Evolutionary conservation across 2,113 vertebrate genomes (phyloP).

Genomic region (Cardinalis cardinalis): DNA sequence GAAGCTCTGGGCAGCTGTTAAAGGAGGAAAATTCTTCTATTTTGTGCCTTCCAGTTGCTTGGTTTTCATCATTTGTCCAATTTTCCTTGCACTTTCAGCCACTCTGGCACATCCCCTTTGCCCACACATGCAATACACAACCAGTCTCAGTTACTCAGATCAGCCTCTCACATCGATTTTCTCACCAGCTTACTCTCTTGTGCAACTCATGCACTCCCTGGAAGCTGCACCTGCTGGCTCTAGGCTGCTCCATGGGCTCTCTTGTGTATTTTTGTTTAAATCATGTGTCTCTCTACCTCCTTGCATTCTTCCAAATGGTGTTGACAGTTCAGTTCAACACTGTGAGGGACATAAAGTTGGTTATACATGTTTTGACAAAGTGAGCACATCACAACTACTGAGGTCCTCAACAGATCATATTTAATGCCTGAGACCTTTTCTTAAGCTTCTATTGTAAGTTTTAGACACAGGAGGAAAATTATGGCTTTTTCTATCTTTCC

Average conservation of each 20-base stretch:
- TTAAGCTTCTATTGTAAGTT: neutral
- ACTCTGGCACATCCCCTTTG: neutral
- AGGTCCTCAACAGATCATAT: neutral
- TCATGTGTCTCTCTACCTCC: neutral
- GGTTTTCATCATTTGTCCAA: neutral
- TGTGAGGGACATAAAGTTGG: neutral
- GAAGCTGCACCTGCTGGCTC: neutral
- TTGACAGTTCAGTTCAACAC: neutral
- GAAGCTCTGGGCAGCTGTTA: neutral
- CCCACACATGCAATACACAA: neutral
- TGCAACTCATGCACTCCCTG: neutral
- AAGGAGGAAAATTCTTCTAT: neutral
- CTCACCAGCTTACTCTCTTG: neutral
- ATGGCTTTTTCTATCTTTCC: neutral
- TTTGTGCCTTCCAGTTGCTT: neutral
- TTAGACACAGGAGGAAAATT: neutral
- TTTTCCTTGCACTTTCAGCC: neutral
- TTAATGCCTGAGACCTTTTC: neutral
- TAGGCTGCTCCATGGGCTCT: neutral
- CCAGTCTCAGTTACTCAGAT: neutral
- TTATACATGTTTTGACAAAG: neutral
- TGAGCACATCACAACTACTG: neutral
- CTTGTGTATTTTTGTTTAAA: neutral
- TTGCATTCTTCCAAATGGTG: neutral
- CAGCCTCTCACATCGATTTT: neutral